A percentile compares a stretch with the other conserved stretches of the same genome.
Conservation (phyloP, 2,888 invertebrate genomes). For the Brachycybe producta region DNA sequence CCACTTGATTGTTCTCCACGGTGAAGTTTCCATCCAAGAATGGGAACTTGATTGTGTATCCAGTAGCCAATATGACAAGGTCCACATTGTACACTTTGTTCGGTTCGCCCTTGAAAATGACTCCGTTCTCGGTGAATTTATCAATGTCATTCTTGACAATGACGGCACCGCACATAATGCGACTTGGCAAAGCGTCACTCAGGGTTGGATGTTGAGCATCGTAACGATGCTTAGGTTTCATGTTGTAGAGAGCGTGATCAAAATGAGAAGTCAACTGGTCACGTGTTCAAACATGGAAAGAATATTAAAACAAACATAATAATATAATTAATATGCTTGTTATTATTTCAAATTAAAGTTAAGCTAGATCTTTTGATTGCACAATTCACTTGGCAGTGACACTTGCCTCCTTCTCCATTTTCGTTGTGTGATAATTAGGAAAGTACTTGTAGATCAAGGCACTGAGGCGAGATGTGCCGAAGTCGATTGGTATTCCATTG, state of each 20-base stretch:
- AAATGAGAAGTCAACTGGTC: conserved; percentile 24
- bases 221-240: conserved; percentile 33
- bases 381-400: too few species aligned
- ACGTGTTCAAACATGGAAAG: too few species aligned
- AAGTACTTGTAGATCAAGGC: background rate
- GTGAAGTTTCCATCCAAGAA: conserved; percentile 7
- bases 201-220: conserved; percentile 29
- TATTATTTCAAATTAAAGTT: too few species aligned
- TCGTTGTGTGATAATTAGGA: background rate
- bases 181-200: conserved; percentile 37
- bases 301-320: too few species aligned
- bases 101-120: conserved; percentile 28
- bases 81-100: conserved; percentile 23
- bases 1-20: conserved; percentile 8
- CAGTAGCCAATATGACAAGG: conserved; percentile 16
- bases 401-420: background rate
- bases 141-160: conserved; percentile 29
- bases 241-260: conserved; percentile 33
- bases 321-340: too few species aligned
- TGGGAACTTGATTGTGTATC: conserved; percentile 15
- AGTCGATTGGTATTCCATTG: conserved; percentile 13
- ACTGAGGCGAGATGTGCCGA: background rate
- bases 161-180: conserved; percentile 34
- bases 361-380: too few species aligned
- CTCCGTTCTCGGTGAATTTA: conserved; percentile 27